These are phyloP conservation scores for Zaprionus vittiger DNA, from an alignment of 1,140 invertebrate genomes.

Conservation along the genomic window DNA sequence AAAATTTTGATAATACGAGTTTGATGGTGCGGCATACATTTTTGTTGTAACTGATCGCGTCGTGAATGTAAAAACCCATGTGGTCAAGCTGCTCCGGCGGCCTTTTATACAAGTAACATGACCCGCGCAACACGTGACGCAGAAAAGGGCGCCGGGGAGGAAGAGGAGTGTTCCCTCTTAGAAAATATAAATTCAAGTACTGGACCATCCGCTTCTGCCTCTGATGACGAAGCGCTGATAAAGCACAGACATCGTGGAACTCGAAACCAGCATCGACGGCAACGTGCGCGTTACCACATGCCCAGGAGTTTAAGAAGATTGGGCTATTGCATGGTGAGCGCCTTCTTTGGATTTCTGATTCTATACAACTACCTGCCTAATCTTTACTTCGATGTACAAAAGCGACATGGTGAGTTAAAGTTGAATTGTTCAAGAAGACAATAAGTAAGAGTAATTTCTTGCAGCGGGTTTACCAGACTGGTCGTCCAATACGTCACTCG, in stretches of 20 bases:
- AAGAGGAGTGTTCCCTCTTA: constrained; percentile 53
- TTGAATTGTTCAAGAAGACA: background rate
- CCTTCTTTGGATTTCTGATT: constrained; percentile 28
- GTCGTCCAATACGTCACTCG: constrained; percentile 89
- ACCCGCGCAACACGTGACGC: constrained; percentile 8
- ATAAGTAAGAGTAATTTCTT: constrained; percentile 16
- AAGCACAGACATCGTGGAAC: constrained; percentile 34
- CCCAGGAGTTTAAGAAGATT: constrained; percentile 48
- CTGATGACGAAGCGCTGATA: constrained; percentile 41
- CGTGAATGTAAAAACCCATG: constrained; percentile 7
- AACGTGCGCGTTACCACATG: constrained; percentile 32
- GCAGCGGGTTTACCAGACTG: constrained; percentile 86
- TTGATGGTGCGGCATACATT: background rate
- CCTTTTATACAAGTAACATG: constrained; percentile 17
- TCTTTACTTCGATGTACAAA: constrained; percentile 56
- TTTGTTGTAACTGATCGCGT: background rate
- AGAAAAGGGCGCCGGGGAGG: constrained; percentile 5
- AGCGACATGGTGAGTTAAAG: constrained; percentile 47
- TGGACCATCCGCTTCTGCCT: constrained; percentile 18
- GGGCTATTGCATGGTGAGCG: constrained; percentile 34
- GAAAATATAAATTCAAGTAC: constrained; percentile 16
- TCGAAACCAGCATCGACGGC: constrained; percentile 35
- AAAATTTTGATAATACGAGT: background rate
- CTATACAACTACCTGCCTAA: constrained; percentile 60
- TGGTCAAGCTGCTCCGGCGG: constrained; percentile 8